Evolutionary conservation across 2,888 invertebrate genomes (phyloP).

Genomic region (Dolichopus griseipennis): DNA sequence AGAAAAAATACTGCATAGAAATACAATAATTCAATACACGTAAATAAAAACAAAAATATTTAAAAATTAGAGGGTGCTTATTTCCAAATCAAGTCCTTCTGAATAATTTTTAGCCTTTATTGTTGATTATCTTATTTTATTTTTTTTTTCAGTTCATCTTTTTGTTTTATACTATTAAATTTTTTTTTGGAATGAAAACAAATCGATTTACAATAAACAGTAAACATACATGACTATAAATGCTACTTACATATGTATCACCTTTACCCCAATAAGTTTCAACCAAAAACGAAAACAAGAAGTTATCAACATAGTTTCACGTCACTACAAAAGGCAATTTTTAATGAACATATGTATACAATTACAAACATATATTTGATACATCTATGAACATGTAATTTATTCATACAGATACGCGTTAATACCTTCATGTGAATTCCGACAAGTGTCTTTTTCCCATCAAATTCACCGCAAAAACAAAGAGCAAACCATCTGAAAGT

Average conservation of each 20-base stretch:
- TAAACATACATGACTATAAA: not conserved
- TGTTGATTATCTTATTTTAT: not conserved
- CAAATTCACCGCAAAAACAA: not conserved
- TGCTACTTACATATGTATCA: no score
- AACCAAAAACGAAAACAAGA: no score
- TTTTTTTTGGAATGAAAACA: not conserved
- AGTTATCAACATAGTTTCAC: no score
- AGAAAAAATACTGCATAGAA: no score
- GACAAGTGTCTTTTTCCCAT: conserved; percentile 35
- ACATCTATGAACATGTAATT: not conserved
- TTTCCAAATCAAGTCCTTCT: not conserved
- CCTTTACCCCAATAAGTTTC: no score
- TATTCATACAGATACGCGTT: conserved; percentile 33
- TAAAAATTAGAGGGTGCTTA: not conserved
- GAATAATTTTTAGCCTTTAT: not conserved
- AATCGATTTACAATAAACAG: not conserved
- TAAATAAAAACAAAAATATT: not conserved
- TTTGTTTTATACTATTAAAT: no score
- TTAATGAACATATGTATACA: not conserved
- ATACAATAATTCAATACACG: not conserved
- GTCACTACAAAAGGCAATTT: not conserved
- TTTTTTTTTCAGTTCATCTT: not conserved
- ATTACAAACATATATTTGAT: no score
- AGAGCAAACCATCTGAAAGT: not conserved
- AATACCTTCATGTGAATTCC: conserved; percentile 44